Evolutionary conservation across 2,113 vertebrate genomes (phyloP).

Genomic region (Tautogolabrus adspersus): DNA sequence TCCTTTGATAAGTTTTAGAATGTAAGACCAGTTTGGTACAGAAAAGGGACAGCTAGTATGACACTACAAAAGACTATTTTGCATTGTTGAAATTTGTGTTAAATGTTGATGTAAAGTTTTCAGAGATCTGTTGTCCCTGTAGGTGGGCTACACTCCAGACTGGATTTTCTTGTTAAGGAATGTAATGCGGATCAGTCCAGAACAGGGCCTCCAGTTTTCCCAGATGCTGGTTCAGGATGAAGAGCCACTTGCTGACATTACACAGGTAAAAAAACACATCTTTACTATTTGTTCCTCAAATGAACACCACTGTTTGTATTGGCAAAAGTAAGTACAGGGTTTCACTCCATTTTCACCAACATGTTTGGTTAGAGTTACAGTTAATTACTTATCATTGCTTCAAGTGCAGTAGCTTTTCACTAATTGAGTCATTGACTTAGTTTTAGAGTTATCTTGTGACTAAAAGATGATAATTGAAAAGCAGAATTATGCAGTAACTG

Average conservation of each 20-base stretch:
- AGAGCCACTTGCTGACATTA: constrained; percentile 98
- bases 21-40: background rate
- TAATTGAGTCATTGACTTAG: background rate
- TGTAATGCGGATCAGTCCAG: constrained; percentile 98
- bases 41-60: background rate
- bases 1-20: background rate
- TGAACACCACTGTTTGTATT: background rate
- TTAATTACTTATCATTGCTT: background rate
- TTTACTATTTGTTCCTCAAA: background rate
- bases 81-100: background rate
- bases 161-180: constrained; percentile 99
- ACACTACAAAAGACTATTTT: background rate
- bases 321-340: background rate
- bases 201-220: constrained; percentile 98
- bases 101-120: background rate
- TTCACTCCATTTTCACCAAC: background rate
- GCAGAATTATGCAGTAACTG: background rate
- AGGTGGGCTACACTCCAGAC: constrained; percentile 99
- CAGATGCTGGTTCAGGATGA: constrained; percentile 99
- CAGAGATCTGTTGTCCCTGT: constrained; percentile 8
- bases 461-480: background rate
- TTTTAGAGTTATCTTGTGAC: background rate
- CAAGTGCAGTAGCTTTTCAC: background rate
- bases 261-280: constrained; percentile 86
- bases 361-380: background rate